These are phyloP conservation scores for Hyposoter dolosus DNA, from an alignment of 2,888 invertebrate genomes.

Conservation along the genomic window DNA sequence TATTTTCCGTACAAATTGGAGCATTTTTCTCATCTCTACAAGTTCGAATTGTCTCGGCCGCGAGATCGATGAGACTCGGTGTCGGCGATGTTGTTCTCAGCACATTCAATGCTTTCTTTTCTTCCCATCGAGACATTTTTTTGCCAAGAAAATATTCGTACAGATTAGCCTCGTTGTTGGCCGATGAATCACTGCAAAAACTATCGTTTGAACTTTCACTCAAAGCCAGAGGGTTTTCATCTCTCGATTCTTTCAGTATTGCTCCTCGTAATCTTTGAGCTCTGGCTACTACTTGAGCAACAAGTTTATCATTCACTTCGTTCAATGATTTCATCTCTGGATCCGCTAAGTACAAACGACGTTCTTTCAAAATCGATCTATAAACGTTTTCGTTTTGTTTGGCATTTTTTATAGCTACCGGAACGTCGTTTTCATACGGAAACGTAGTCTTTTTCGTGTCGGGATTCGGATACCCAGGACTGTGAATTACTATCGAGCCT, in stretches of 20 bases:
- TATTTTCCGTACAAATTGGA: neutral
- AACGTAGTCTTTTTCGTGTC: constrained; percentile 18
- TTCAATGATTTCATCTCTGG: constrained; percentile 69
- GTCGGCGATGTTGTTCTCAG: constrained; percentile 83
- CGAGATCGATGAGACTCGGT: constrained; percentile 78
- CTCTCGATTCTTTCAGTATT: constrained; percentile 76
- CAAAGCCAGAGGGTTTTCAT: constrained; percentile 74
- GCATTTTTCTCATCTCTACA: constrained; percentile 60
- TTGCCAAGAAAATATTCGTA: constrained; percentile 81
- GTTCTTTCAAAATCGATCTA: constrained; percentile 76
- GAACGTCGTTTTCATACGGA: constrained; percentile 54
- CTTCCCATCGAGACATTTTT: constrained; percentile 82
- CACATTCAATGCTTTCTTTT: constrained; percentile 83
- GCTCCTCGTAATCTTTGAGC: constrained; percentile 79
- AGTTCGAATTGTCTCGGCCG: constrained; percentile 71
- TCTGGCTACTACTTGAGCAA: constrained; percentile 78
- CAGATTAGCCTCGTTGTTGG: constrained; percentile 73
- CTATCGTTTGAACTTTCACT: constrained; percentile 74
- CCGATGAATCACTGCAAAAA: constrained; percentile 60
- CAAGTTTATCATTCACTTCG: constrained; percentile 77
- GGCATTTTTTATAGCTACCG: constrained; percentile 62
- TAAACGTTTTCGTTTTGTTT: constrained; percentile 72
- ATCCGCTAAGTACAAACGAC: constrained; percentile 67
- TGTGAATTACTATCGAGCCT: neutral
- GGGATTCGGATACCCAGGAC: neutral